Evolutionary conservation across 1,140 invertebrate genomes (phyloP).

Genomic region (Neotoxoptera formosana): DNA sequence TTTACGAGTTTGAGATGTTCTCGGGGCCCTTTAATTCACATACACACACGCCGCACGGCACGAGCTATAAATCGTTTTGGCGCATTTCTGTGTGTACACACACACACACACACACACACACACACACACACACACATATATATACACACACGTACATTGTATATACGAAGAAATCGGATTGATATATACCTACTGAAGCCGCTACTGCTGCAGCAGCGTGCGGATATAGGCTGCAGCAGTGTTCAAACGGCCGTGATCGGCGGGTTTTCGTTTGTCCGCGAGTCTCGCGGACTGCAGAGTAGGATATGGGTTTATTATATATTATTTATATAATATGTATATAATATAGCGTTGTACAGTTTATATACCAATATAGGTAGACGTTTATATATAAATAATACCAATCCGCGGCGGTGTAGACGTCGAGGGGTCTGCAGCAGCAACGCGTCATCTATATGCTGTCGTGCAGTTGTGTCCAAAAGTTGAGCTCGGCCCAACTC

Average conservation of each 20-base stretch:
- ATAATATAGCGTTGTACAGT: too few relatives aligned
- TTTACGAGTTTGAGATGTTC: conserved; percentile 33
- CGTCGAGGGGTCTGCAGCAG: too few relatives aligned
- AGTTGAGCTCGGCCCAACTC: too few relatives aligned
- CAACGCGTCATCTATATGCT: too few relatives aligned
- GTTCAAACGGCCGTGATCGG: not conserved
- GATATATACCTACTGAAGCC: not conserved
- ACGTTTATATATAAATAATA: too few relatives aligned
- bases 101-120: too few relatives aligned
- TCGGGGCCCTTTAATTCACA: not conserved
- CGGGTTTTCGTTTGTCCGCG: not conserved
- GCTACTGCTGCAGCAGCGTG: not conserved
- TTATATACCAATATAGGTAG: too few relatives aligned
- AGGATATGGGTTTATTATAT: not conserved
- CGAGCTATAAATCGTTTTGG: conserved; percentile 16
- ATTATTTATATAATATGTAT: too few relatives aligned
- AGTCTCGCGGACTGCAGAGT: not conserved
- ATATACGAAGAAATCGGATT: not conserved
- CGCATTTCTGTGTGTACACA: not conserved
- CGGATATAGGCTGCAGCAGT: not conserved
- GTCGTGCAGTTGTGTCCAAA: too few relatives aligned
- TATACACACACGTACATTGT: too few relatives aligned
- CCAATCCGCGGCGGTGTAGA: too few relatives aligned
- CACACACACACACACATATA: not conserved
- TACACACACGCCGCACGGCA: not conserved